Evolutionary conservation across 2,888 invertebrate genomes (phyloP).

Genomic region (Mechanitis mazaeus): DNA sequence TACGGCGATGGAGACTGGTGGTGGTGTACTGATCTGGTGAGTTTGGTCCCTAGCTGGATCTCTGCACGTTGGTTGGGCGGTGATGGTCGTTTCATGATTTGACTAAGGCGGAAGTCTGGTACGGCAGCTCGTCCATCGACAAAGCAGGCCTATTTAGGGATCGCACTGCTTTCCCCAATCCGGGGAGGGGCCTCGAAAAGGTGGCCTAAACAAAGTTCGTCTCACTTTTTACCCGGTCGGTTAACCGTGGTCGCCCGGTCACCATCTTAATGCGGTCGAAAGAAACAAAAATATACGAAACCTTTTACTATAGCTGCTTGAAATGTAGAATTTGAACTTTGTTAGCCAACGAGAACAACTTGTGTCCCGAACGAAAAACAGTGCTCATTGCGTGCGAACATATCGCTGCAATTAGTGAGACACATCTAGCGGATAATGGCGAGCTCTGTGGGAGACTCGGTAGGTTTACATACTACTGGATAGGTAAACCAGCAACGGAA

Average conservation of each 20-base stretch:
- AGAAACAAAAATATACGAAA: too few relatives aligned
- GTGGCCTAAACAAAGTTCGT: slow-evolving; percentile 16
- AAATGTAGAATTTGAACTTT: slow-evolving; percentile 1
- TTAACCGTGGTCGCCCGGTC: too few relatives aligned
- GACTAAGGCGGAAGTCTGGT: slow-evolving; percentile 25
- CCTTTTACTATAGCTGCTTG: slow-evolving; percentile 1
- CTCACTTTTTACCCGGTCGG: slow-evolving; percentile 5
- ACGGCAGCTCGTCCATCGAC: slow-evolving; percentile 23
- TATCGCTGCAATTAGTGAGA: slow-evolving; percentile 21
- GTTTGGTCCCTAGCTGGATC: slow-evolving; percentile 23
- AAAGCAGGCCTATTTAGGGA: slow-evolving; percentile 23
- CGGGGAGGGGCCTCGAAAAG: slow-evolving; percentile 17
- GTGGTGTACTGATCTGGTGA: slow-evolving; percentile 22
- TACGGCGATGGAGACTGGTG: slow-evolving; percentile 26
- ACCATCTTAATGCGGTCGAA: too few relatives aligned
- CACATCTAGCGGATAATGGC: slow-evolving; percentile 13
- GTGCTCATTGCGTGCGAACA: slow-evolving; percentile 14
- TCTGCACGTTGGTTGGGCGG: slow-evolving; percentile 31
- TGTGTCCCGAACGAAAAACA: slow-evolving; percentile 11
- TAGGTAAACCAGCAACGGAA: slow-evolving; percentile 6
- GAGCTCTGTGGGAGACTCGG: slow-evolving; percentile 15
- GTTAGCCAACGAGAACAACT: slow-evolving; percentile 2
- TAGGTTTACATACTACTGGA: slow-evolving; percentile 19
- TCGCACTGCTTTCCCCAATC: slow-evolving; percentile 17
- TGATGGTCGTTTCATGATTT: slow-evolving; percentile 30